Conservation (phyloP, 53 echinoderm and acorn worm genomes). For the Glandiceps talaboti region DNA sequence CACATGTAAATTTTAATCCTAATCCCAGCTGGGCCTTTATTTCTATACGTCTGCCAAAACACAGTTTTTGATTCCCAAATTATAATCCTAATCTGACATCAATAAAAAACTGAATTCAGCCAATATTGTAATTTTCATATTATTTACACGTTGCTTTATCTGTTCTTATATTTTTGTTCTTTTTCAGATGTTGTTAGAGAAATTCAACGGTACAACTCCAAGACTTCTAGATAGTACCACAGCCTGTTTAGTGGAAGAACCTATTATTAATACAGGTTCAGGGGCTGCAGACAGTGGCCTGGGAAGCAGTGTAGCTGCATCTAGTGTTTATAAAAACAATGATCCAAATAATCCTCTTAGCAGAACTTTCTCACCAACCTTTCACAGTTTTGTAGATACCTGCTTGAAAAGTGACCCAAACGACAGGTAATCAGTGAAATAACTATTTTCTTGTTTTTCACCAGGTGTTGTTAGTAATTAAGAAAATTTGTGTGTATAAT, state of each 20-base stretch:
- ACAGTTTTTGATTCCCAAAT: no score
- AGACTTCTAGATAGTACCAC: constrained; percentile 86
- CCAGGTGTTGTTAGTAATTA: no score
- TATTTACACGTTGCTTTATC: no score
- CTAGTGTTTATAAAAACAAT: constrained; percentile 17
- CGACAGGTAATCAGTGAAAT: constrained; percentile 67
- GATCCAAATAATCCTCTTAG: constrained; percentile 56
- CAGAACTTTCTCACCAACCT: constrained; percentile 80
- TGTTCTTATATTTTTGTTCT: no score
- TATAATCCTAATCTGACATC: no score
- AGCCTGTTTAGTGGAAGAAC: constrained; percentile 24
- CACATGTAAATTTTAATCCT: no score
- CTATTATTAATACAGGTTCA: constrained; percentile 21
- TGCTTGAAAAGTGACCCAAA: constrained; percentile 67
- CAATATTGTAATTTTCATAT: no score
- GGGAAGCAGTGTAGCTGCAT: constrained; percentile 9
- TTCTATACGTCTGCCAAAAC: no score
- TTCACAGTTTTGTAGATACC: constrained; percentile 85
- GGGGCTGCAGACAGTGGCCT: constrained; percentile 22
- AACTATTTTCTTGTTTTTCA: no score
- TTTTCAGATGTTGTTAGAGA: constrained; percentile 81
- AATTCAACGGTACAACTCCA: constrained; percentile 90
- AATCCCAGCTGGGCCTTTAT: no score
- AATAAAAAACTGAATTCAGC: no score
- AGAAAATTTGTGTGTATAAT: no score